Base-by-base conservation (phyloP, 2,113 vertebrate species). In the Tapirus terrestris region DNA sequence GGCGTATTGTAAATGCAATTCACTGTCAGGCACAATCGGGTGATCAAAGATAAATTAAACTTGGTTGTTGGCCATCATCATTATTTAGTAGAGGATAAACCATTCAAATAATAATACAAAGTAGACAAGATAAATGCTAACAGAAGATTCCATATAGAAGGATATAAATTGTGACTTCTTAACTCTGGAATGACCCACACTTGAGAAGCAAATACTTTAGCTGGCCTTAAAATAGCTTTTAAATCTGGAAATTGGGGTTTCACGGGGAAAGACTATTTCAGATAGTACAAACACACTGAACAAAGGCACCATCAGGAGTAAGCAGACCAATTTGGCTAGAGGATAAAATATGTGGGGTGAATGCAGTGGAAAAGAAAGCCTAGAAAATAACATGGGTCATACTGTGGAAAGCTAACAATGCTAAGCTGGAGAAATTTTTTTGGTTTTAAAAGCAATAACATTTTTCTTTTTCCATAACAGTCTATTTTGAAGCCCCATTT, bases 91-190 rank as follows among this genome's bases (percentile, higher is more conserved):
- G 33, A 45, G 33, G 25, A 85, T 31, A 94, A 94, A 67, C 65
- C 14, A 96, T 70, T 93, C 27, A 88, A 72, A 87, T 83, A 89
- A 76, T 89, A 93, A 83, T 56, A 79, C 20, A 92, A 90, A 11
- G 10, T 75, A 79, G 39, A 82, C 4, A 75, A 88, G 8, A 94
- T 20, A 93, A 91, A 93, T 83, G 20, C 31, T 91, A 81, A 95
- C 20, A 91, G 48, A 95, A 83, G 68, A 58, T 60, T 4, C 39
- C 39, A 97, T 80, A 6, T 83, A 72, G 86, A 76, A 77, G 43
- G 63, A 89, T 43, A 58, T 87, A 73, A 48, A 68, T 77, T 77
- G 48, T 94, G 8, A 91, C 63, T 73, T 96, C 14, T 75, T 89
- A 83, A 95, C 77, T 89, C 68, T 85, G 4, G 81, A 94, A 63